Evolutionary conservation across 2,797 vertebrate genomes (phyloP), one percentile per base, ranked within the genome.

Genomic region (Cryptoblepharus egeriae): DNA sequence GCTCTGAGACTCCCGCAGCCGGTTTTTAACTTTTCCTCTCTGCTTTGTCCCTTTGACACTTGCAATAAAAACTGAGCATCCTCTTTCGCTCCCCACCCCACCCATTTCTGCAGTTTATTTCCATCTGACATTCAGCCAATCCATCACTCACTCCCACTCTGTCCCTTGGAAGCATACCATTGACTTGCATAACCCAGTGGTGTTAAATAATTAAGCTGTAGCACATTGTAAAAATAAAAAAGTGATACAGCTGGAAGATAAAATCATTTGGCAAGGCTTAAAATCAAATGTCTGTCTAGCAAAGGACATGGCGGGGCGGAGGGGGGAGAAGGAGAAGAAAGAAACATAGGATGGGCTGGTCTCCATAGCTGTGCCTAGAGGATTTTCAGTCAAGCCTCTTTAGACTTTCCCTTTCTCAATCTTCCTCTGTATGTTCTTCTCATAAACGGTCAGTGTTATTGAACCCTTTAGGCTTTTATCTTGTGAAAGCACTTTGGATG

Each of bases 141-240:
- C 89, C 80, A 70, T 91, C 83, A 87, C 3, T 20, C 3, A 87
- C 3, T 20, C 3, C 4, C 30, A 84, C 69, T 12, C 45, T 76
- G 74, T 82, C 45, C 67, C 73, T 77, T n/a, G 0, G 89, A 82
- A 57, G 78, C 4, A 52, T 16, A 76, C 65, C 71, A 80, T 69
- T 80, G 24, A 81, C 86, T 82, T 63, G 0, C n/a, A 1, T 89
- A 12, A 89, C 87, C 87, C 89, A 61, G 0, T 63, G 80, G 89
- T 75, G 89, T 65, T 91, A 72, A 87, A 88, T 91, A 89, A 92
- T 92, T 91, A 89, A 90, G 90, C 84, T 20, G 20, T 71, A 74
- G 77, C 86, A 88, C 58, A 2, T 64, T 80, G 90, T 88, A 89
- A 91, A 91, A 71, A 64, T 52, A 78, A 0, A 35, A 61, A 64